Evolutionary conservation across 2,113 vertebrate species (phyloP), one percentile per base, ranked within the genome.

Genomic region (Syngnathoides biaculeatus): DNA sequence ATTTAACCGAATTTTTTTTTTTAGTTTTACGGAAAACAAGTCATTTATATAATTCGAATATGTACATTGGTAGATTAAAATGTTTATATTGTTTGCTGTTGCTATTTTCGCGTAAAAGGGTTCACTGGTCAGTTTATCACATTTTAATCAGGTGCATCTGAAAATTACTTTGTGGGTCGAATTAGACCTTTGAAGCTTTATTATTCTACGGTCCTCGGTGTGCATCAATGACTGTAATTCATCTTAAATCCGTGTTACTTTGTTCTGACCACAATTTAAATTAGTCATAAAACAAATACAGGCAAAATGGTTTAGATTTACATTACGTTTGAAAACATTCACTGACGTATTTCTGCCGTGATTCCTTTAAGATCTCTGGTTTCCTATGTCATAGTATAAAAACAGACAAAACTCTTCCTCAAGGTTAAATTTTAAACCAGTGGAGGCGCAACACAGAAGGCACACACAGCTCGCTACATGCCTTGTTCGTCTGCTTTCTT

Each of bases 381-480:
- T 50, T 57, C 55, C 14, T 57, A 26, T 30, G 2, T 19, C 15
- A 14, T 47, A 50, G 40, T 61, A 64, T 26, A 70, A 59, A 79
- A 65, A 1, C 52, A 68, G 83, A 87, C 75, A 56, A 58, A 3
- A 17, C 9, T 67, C 57, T 85, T 87, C 86, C 86, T 86, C 39
- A 69, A 2, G 14, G 72, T 88, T 90, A 83, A 75, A 84, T 35
- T 64, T 88, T 86, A 86, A 69, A 57, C 55, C 55, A 1, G 64
- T 42, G 55, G 64, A 68, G 42, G 13, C 53, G 17, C 22, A n/a
- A 50, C 39, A 39, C 69, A 65, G 65, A n/a, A 50, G 42, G 57
- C 68, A n/a, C 68, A 69, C 68, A 53, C 68, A 71, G 67, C 64
- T 48, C 47, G 38, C 59, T 57, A 20, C 3, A 53, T 56, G 19